Evolutionary conservation across 2,797 vertebrate species (phyloP).

Genomic region (Smutsia temminckii): DNA sequence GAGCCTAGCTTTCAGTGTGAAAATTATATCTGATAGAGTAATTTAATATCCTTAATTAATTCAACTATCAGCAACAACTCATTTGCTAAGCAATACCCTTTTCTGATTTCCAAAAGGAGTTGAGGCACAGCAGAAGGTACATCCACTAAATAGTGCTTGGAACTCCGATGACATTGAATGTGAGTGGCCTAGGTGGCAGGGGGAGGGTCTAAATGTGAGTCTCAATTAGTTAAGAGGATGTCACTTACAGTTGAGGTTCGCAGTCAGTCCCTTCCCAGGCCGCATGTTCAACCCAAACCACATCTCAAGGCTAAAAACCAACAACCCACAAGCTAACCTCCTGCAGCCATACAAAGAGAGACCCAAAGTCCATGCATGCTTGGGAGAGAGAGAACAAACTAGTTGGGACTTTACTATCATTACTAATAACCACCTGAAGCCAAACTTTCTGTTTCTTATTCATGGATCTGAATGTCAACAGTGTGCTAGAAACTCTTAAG

Average conservation of each 20-base stretch:
- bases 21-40: constrained; percentile 2
- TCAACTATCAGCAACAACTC: neutral
- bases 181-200: neutral
- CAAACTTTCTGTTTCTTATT: constrained; percentile 23
- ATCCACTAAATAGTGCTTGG: neutral
- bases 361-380: neutral
- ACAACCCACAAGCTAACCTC: constrained; percentile 59
- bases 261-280: constrained; percentile 5
- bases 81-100: neutral
- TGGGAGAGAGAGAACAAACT: constrained; percentile 49
- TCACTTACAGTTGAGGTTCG: constrained; percentile 50
- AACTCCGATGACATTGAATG: neutral
- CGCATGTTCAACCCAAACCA: constrained; percentile 60
- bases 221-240: constrained; percentile 5
- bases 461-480: neutral
- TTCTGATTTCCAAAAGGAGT: constrained; percentile 17
- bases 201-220: neutral
- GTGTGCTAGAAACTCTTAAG: constrained; percentile 6
- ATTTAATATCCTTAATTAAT: constrained; percentile 46
- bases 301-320: constrained; percentile 68
- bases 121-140: neutral
- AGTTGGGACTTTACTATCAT: constrained; percentile 28
- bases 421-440: constrained; percentile 37
- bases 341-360: constrained; percentile 44
- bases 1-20: constrained; percentile 16